These are phyloP conservation scores for Brachyrhaphis roseni DNA, from an alignment of 2,797 vertebrate genomes.

Conservation along the genomic window DNA sequence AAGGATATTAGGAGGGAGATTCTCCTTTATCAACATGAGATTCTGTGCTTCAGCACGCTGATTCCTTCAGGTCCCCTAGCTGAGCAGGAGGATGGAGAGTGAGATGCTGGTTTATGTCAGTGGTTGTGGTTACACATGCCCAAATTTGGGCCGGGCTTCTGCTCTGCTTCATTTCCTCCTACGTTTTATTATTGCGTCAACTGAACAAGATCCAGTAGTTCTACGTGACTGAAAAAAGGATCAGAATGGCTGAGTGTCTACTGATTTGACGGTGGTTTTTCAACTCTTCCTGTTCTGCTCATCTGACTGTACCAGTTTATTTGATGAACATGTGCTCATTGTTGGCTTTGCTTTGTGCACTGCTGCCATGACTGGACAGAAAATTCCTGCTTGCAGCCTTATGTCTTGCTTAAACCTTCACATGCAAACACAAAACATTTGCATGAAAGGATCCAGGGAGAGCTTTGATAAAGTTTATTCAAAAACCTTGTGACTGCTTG, in stretches of 20 bases:
- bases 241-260: background rate
- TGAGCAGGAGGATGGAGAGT: conserved; percentile 3
- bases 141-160: conserved; percentile 19
- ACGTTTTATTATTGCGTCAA: background rate
- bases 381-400: background rate
- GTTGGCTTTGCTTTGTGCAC: conserved; percentile 7
- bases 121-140: background rate
- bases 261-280: conserved; percentile 11
- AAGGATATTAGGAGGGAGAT: background rate
- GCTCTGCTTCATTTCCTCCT: background rate
- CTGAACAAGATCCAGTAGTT: background rate
- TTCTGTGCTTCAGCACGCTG: background rate
- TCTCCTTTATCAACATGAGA: background rate
- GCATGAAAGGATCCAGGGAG: conserved; percentile 9
- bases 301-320: background rate
- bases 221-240: background rate
- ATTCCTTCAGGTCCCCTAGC: background rate
- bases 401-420: background rate
- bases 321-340: conserved; percentile 6
- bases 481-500: background rate
- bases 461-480: conserved; percentile 19
- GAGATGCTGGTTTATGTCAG: background rate
- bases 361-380: conserved; percentile 16
- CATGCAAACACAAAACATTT: conserved; percentile 48
- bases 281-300: background rate